Base-by-base conservation (phyloP, 2,888 invertebrate genomes). In the Entomobrya proxima region DNA sequence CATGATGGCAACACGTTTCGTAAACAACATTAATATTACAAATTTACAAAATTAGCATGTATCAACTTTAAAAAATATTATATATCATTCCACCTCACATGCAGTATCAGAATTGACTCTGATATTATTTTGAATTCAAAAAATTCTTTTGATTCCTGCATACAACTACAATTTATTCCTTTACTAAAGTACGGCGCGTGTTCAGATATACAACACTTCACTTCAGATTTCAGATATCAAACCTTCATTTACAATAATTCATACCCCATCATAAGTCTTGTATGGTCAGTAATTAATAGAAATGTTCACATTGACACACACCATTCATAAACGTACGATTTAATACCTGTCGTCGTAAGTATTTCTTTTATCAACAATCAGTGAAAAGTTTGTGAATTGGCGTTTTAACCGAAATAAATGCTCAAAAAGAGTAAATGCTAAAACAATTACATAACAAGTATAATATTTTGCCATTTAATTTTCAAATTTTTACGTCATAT, bases 11-110 rank as follows among this genome's bases (percentile, higher is more conserved):
- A 24, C n/a, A 52, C 18, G 61, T 50, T 72, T 72, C 72, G 27
- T 72, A 74, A 50, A 74, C n/a, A 74, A 74, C 24, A 52, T 52
- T 74, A 69, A n/a, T 72, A 74, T 50, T 74, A 74, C 74, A 74
- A 74, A 74, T 74, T 74, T 74, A 74, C 74, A 74, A 74, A 74
- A 74, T 74, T 52, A 52, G 47, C 74, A 9, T 50, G 32, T 44
- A 50, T 47, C 50, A 27, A 32, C 74, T 18, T 74, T 52, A 18
- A 74, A 74, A 74, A 74, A 74, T 74, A 50, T 32, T 30, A 13
- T 40, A 7, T 52, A 74, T 21, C 21, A 18, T 50, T n/a, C 74
- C 11, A 72, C 50, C 30, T n/a, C n/a, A 74, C 35, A 35, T 52
- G 21, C 50, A 74, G 74, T 74, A 35, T 35, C 74, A 74, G 72